These are phyloP conservation scores for Chymomyza amoena DNA, from an alignment of 2,888 invertebrate species.

Conservation along the genomic window DNA sequence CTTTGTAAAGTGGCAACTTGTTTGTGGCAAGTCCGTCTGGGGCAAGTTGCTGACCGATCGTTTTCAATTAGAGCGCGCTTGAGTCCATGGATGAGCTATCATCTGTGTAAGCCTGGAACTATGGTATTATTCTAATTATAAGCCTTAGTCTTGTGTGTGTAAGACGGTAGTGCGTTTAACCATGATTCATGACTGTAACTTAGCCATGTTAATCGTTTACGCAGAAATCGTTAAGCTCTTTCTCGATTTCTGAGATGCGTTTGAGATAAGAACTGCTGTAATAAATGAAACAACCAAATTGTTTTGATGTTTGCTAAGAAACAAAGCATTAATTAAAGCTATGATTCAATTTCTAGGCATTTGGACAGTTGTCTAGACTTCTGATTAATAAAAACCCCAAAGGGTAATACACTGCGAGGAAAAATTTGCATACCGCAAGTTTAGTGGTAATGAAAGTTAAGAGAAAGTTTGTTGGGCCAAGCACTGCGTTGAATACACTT, in stretches of 20 bases:
- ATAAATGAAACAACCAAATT: slow-evolving; percentile 20
- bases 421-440: background rate
- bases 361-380: slow-evolving; percentile 24
- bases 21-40: slow-evolving; percentile 4
- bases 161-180: slow-evolving; percentile 43
- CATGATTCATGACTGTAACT: slow-evolving; percentile 29
- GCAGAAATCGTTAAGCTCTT: background rate
- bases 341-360: background rate
- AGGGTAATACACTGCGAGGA: background rate
- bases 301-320: background rate
- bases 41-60: slow-evolving; percentile 41
- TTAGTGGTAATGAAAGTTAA: background rate
- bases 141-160: slow-evolving; percentile 32
- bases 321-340: background rate
- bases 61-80: slow-evolving; percentile 53
- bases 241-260: background rate
- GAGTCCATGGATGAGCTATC: slow-evolving; percentile 22
- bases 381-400: slow-evolving; percentile 8
- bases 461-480: background rate
- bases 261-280: slow-evolving; percentile 27
- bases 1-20: background rate
- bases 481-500: slow-evolving; percentile 9
- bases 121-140: slow-evolving; percentile 26
- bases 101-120: slow-evolving; percentile 7
- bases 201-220: background rate